These are phyloP conservation scores for Gymnocheta viridis DNA, from an alignment of 2,888 invertebrate genomes.

Conservation along the genomic window DNA sequence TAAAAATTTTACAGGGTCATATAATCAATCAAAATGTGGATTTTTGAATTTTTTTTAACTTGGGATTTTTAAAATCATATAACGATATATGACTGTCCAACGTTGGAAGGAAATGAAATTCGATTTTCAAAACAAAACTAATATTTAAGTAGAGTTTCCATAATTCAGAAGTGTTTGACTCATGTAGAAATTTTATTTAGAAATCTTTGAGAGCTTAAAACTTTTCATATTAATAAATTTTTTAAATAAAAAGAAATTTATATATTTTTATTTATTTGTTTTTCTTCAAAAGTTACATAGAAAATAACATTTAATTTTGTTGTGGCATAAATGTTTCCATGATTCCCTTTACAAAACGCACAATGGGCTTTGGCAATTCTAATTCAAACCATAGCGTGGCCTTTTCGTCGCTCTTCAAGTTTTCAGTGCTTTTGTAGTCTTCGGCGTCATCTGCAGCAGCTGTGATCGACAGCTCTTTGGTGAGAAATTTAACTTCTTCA, in stretches of 20 bases:
- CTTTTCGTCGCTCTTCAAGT: slow-evolving; percentile 8
- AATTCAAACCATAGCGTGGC: slow-evolving; percentile 29
- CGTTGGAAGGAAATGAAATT: too few species aligned
- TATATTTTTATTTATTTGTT: background rate
- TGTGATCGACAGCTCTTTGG: background rate
- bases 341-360: slow-evolving; percentile 15
- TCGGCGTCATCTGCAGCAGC: background rate
- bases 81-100: too few species aligned
- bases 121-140: too few species aligned
- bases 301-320: slow-evolving; percentile 11
- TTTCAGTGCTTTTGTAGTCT: background rate
- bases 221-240: background rate
- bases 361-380: slow-evolving; percentile 39
- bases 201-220: too few species aligned
- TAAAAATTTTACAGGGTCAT: too few species aligned
- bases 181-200: too few species aligned
- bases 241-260: background rate
- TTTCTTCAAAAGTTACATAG: background rate
- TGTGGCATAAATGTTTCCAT: slow-evolving; percentile 29
- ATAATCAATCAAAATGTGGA: too few species aligned
- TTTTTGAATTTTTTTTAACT: too few species aligned
- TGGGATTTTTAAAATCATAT: too few species aligned
- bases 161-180: too few species aligned
- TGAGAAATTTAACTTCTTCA: background rate
- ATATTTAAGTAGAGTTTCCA: too few species aligned